Evolutionary conservation across 2,797 vertebrate species (phyloP).

Genomic region (Perodicticus potto): DNA sequence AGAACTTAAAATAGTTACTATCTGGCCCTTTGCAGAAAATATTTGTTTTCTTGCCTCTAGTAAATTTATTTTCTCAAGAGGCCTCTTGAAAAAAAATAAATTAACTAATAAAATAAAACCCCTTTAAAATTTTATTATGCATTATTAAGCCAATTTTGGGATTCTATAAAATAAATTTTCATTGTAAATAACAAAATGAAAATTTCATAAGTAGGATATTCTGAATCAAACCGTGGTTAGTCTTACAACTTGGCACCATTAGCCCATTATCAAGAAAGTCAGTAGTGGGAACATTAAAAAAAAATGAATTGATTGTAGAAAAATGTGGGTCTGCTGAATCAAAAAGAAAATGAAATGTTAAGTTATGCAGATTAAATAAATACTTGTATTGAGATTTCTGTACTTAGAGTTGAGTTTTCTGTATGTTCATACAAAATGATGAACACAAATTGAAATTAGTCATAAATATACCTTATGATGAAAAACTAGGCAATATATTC

Average conservation of each 20-base stretch:
- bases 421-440: background rate
- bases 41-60: background rate
- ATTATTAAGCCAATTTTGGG: background rate
- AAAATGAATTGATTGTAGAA: background rate
- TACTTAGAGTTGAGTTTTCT: background rate
- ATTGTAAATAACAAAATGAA: background rate
- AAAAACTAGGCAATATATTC: background rate
- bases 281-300: background rate
- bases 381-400: background rate
- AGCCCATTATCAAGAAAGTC: background rate
- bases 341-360: background rate
- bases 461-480: background rate
- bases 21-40: background rate
- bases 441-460: conserved; percentile 13
- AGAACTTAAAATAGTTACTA: background rate
- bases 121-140: background rate
- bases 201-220: background rate
- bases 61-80: background rate
- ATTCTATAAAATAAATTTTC: background rate
- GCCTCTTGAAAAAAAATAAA: background rate
- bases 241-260: background rate
- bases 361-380: background rate
- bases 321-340: background rate
- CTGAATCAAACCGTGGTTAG: background rate
- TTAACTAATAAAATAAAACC: background rate